A percentile compares a stretch with the other conserved stretches of the same genome.
These are phyloP conservation scores for Carcharodon carcharias DNA, from an alignment of 2,797 vertebrate genomes.

Conservation along the genomic window DNA sequence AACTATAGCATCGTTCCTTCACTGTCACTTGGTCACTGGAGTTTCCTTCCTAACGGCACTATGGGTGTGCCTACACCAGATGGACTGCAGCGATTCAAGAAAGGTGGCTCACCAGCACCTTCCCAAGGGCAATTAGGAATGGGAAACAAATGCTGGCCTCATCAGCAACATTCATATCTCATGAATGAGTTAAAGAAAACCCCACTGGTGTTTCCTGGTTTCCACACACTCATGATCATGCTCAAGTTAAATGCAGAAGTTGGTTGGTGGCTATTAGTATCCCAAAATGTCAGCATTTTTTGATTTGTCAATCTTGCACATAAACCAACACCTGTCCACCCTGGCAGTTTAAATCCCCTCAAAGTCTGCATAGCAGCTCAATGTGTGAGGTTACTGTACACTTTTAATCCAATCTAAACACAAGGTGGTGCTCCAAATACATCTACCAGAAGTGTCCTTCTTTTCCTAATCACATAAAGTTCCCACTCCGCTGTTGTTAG, in stretches of 20 bases:
- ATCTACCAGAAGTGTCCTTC: background rate
- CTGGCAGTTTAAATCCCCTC: background rate
- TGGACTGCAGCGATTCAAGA: too few species aligned
- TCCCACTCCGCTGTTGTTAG: background rate
- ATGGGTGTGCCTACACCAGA: too few species aligned
- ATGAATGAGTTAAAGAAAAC: too few species aligned
- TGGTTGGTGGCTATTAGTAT: background rate
- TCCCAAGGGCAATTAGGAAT: too few species aligned
- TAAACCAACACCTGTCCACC: background rate
- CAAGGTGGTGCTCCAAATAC: background rate
- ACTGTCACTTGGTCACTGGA: too few species aligned
- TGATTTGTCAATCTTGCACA: background rate
- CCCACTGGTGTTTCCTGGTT: background rate
- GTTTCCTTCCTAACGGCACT: too few species aligned
- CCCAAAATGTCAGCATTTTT: background rate
- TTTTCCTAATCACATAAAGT: background rate
- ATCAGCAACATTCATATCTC: too few species aligned
- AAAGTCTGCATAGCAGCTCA: background rate
- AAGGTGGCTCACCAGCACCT: too few species aligned
- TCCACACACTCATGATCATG: background rate
- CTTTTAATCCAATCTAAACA: background rate
- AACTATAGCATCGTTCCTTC: too few species aligned
- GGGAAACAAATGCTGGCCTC: too few species aligned
- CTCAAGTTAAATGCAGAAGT: background rate
- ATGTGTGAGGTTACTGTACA: background rate